Base-by-base conservation (phyloP, 1,140 invertebrate species). In the Thaumatotibia leucotreta region DNA sequence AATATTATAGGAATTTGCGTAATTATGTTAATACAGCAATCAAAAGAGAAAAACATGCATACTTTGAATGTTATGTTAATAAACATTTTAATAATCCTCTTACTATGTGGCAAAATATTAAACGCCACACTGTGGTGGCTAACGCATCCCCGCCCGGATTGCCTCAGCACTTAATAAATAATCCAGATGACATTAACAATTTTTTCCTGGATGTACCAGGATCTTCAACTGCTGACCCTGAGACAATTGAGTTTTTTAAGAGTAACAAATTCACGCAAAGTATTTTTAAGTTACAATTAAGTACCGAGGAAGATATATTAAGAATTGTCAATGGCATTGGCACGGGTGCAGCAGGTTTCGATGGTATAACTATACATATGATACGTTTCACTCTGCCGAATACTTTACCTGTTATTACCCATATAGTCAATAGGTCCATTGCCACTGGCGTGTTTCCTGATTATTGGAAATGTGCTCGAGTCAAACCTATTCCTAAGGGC, bases 21-120 rank as follows among this genome's bases (percentile, higher is more conserved):
- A 64, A 45, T 8, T 64, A 27, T 27, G 24, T 29, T 11, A 24
- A 49, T 24, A 49, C 11, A 2, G 20, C 63, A 20, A n/a, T 64
- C 3, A 24, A 64, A 64, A 49, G 35, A 14, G 63, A 64, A 49
- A 64, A 64, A n/a, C 14, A n/a, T 0, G 63, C 63, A 2, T 64
- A 64, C 27, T 64, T 49, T 11, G 14, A 20, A 14, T 49, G 11
- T 23, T 64, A 49, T 22, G 27, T 64, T 11, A 64, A 64, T 49
- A 64, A 64, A 27, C 49, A 64, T 49, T 31, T 14, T 14, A 23
- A 64, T 50, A 27, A 64, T 11, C 39, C 63, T 24, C 11, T 27
- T 1, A n/a, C 11, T 10, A 64, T 64, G 63, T 64, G 39, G 63
- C 39, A 50, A 1, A 20, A 50, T 20, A 10, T 64, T 29, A 64